Base-by-base conservation (phyloP, 2,113 vertebrate species). In the Aspidoscelis tigris region DNA sequence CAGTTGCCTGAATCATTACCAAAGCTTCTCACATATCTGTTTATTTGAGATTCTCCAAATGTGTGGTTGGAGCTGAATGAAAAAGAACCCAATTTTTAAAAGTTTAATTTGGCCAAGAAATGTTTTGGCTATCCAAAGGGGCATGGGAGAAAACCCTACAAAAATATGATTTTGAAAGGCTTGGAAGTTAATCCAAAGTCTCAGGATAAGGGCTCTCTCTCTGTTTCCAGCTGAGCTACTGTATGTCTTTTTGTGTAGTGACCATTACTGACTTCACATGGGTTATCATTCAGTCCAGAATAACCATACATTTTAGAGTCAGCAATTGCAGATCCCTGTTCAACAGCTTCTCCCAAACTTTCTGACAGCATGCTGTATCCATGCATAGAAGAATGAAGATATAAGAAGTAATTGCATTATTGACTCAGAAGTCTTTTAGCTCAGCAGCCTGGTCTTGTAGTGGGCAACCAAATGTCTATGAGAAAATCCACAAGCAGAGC, bases 161-260 rank as follows among this genome's bases (percentile, higher is more conserved):
- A 93, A 94, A 93, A 71, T 92, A 77, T 93, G 91, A 90, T 89
- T 91, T 91, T 92, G 92, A 88, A 88, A 92, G 64, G 68, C 65
- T 91, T 92, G 88, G 88, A 93, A 89, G 74, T 83, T 58, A 83
- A 84, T 64, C 53, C 66, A 70, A 90, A 83, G 86, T 86, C 90
- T 84, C 72, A 39, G 16, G 77, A 86, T 92, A 86, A 88, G 78
- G 82, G 84, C 84, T 81, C 90, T 61, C 90, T 61, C 58, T 87
- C 86, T 81, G 81, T 82, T 91, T 86, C 86, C 75, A 84, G 74
- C 26, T 86, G 77, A 24, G 47, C 85, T 86, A 33, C 33, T 33
- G 33, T 33, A 71, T 83, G 50, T 80, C 78, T 82, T 89, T 84
- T 80, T 44, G 89, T 43, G 2, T 65, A 85, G 78, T 14, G 58